Percentiles rank a stretch among this genome's conserved stretches.
phyloP scores from a whole-genome alignment of 1,140 invertebrate genomes.

The Lordiphosa clarofinis region DNA sequence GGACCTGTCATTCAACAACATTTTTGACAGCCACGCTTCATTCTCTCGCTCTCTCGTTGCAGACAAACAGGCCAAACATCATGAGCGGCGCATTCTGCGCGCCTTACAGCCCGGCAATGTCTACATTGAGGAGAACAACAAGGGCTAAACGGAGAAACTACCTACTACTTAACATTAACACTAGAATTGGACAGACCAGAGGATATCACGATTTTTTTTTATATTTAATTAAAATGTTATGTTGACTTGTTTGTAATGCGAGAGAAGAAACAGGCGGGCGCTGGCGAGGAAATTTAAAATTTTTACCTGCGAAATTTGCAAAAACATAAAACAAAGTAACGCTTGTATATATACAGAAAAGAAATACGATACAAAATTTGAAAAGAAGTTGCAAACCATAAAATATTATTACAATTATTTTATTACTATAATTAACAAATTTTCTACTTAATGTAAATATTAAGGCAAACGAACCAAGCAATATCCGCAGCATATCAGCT shows the following conservation, averaged over 20 bases:
- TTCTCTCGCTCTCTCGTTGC: constrained; percentile 1
- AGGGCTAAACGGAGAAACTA: constrained; percentile 16
- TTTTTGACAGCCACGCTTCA: constrained; percentile 40
- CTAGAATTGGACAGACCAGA: constrained; percentile 1
- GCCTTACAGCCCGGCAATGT: constrained; percentile 72
- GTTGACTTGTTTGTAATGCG: constrained; percentile 74
- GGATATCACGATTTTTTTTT: constrained; percentile 34
- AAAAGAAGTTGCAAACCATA: constrained; percentile 26
- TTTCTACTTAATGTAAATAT: constrained; percentile 75
- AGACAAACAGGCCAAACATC: constrained; percentile 65
- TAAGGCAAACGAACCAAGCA: constrained; percentile 50
- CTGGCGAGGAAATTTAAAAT: constrained; percentile 34
- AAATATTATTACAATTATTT: constrained; percentile 23
- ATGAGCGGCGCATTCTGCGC: constrained; percentile 66
- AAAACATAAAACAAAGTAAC: constrained; percentile 2
- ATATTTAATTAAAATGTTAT: constrained; percentile 70
- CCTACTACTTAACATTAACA: constrained; percentile 9
- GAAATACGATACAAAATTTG: not conserved
- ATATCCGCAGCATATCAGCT: constrained; percentile 65
- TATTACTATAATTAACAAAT: constrained; percentile 50
- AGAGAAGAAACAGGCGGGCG: constrained; percentile 5
- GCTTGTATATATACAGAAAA: constrained; percentile 45
- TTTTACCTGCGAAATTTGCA: constrained; percentile 17
- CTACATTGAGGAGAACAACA: constrained; percentile 74
- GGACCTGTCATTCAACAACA: constrained; percentile 25